These are phyloP conservation scores for Apogon hyalosoma DNA, from an alignment of 2,797 vertebrate genomes.

Conservation along the genomic window DNA sequence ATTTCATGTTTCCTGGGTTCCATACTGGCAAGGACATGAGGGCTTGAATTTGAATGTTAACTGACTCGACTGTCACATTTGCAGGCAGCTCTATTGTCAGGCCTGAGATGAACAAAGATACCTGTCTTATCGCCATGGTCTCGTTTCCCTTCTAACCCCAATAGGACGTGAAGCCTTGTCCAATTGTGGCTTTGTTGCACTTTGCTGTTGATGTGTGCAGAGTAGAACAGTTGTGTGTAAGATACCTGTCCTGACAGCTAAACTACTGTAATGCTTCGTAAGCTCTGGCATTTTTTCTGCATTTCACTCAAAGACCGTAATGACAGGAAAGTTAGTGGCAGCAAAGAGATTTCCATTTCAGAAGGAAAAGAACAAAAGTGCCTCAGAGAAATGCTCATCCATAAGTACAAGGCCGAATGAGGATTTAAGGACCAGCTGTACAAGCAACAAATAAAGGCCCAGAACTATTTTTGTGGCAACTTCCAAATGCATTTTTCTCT, in stretches of 20 bases:
- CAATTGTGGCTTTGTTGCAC: conserved; percentile 46
- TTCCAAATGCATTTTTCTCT: too few relatives aligned
- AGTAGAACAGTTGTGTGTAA: conserved; percentile 18
- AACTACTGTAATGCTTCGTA: conserved; percentile 26
- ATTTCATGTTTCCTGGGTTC: conserved; percentile 24
- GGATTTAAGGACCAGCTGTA: background rate
- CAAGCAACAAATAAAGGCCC: background rate
- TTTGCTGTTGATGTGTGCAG: conserved; percentile 43
- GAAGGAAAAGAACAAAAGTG: background rate
- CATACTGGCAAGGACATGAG: conserved; percentile 11
- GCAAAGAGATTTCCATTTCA: background rate
- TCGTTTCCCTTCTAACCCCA: conserved; percentile 52
- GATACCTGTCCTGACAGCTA: conserved; percentile 45
- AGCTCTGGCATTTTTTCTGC: conserved; percentile 20
- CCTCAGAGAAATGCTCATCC: background rate
- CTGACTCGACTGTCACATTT: conserved; percentile 71
- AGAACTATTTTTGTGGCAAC: too few relatives aligned
- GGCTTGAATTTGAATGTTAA: conserved; percentile 65
- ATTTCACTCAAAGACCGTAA: conserved; percentile 10
- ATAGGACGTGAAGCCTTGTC: conserved; percentile 79
- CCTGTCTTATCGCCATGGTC: conserved; percentile 75
- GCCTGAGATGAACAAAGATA: conserved; percentile 74
- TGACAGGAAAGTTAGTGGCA: conserved; percentile 14
- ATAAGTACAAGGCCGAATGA: background rate
- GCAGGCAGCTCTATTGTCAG: conserved; percentile 58